Percentiles rank a stretch among this genome's conserved stretches.
These are phyloP conservation scores for Himalopsyche phryganea DNA, from an alignment of 1,140 invertebrate genomes.

Conservation along the genomic window DNA sequence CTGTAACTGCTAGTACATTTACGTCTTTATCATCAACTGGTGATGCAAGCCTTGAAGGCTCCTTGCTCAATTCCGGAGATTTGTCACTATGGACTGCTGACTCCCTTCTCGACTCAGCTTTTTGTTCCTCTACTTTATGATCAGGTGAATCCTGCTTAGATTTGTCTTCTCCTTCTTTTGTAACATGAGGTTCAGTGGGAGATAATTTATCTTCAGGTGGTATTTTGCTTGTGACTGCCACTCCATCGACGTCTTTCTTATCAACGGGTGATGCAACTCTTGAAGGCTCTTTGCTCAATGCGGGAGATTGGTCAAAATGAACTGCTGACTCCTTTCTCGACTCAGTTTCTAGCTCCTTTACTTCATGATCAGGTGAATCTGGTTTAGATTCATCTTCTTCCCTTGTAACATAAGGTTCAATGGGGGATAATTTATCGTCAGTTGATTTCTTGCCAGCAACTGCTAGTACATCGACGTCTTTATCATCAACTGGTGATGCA, in stretches of 20 bases:
- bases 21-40: conserved; percentile 3
- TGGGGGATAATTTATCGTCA: not conserved
- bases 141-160: not conserved
- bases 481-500: not conserved
- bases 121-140: not conserved
- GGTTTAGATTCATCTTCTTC: not conserved
- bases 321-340: not conserved
- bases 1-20: conserved; percentile 14
- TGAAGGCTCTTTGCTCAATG: not conserved
- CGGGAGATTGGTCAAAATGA: not conserved
- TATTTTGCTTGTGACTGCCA: not conserved
- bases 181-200: not conserved
- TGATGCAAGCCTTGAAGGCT: not conserved
- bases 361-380: conserved; percentile 5
- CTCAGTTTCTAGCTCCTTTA: too few species aligned
- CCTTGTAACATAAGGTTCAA: not conserved
- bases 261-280: not conserved
- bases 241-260: conserved; percentile 24
- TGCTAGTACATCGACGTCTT: conserved; percentile 13
- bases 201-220: not conserved
- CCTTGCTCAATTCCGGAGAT: not conserved
- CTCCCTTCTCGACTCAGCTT: not conserved
- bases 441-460: not conserved
- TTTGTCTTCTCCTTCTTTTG: not conserved
- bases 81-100: not conserved